A percentile compares a stretch with the other conserved stretches of the same genome.
Evolutionary conservation across 1,140 invertebrate genomes (phyloP).

Genomic region (Ylistrum balloti): DNA sequence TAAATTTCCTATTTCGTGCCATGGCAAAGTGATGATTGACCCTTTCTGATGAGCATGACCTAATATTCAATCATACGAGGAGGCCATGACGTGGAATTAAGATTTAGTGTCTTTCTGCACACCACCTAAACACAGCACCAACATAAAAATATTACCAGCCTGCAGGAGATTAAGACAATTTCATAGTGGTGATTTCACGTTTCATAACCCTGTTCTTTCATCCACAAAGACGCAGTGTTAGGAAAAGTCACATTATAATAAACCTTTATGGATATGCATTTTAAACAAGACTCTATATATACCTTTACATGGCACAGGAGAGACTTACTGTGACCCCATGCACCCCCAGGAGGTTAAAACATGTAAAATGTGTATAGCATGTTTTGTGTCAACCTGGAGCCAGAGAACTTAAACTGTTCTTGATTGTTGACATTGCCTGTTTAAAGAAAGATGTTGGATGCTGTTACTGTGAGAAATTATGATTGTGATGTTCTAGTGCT

Average conservation of each 20-base stretch:
- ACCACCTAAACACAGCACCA: not conserved
- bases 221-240: not conserved
- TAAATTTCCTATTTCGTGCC: not conserved
- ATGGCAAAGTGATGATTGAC: slow-evolving; percentile 3
- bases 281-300: not conserved
- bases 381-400: not conserved
- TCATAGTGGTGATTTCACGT: slow-evolving; percentile 13
- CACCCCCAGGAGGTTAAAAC: not conserved
- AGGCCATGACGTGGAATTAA: not conserved
- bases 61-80: not conserved
- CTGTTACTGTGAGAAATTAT: not conserved
- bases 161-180: slow-evolving; percentile 12
- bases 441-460: not conserved
- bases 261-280: not conserved
- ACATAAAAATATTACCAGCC: slow-evolving; percentile 1
- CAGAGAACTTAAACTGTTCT: not conserved
- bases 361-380: not conserved
- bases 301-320: not conserved
- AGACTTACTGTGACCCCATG: not conserved
- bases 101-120: not conserved
- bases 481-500: not conserved
- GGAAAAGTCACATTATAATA: not conserved
- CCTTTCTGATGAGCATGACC: not conserved
- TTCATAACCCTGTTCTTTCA: not conserved
- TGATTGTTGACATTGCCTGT: not conserved